A percentile compares a stretch with the other conserved stretches of the same genome.
phyloP scores from a whole-genome alignment of 2,113 vertebrate species.

The Plestiodon gilberti region DNA sequence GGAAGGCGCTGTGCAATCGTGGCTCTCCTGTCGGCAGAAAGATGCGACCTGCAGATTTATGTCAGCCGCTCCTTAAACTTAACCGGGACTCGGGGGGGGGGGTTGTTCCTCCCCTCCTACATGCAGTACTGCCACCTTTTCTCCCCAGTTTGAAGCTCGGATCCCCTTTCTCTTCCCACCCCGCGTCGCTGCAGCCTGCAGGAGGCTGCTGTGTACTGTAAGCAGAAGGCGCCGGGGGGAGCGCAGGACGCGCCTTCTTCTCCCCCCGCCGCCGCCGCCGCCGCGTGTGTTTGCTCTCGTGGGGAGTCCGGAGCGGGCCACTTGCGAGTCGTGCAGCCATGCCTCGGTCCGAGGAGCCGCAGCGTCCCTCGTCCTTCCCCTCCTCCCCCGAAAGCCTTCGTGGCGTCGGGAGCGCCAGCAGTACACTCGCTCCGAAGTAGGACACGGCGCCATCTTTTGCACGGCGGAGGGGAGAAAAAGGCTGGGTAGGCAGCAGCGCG shows the following conservation, averaged over 20 bases:
- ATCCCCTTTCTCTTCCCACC: neutral
- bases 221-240: no score
- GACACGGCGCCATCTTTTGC: constrained; percentile 76
- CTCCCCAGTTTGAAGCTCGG: no score
- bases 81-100: constrained; percentile 60
- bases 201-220: no score
- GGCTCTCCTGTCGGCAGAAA: no score
- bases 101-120: neutral
- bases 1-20: neutral
- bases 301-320: neutral
- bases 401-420: constrained; percentile 50
- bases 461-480: constrained; percentile 24
- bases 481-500: constrained; percentile 10
- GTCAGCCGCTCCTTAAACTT: constrained; percentile 51
- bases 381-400: constrained; percentile 49
- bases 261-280: no score
- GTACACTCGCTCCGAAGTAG: constrained; percentile 49
- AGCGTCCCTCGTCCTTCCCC: neutral
- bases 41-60: neutral
- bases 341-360: neutral
- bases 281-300: neutral
- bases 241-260: no score
- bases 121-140: no score
- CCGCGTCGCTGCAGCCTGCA: no score
- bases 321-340: neutral